A percentile compares a stretch with the other conserved stretches of the same genome.
Conservation (phyloP, 2,888 invertebrate genomes). For the Ectropis crepuscularia region DNA sequence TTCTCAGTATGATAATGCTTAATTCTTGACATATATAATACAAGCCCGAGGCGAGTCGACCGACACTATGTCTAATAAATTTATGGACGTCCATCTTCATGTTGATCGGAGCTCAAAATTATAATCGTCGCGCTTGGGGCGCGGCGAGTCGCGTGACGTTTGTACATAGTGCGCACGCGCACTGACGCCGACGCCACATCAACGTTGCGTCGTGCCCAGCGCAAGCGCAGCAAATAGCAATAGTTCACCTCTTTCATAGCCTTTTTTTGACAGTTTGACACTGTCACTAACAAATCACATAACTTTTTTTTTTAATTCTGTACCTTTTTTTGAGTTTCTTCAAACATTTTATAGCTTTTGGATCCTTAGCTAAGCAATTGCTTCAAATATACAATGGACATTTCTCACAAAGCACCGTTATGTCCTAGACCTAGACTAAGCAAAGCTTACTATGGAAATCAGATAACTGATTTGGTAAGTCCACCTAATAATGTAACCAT, state of each 20-base stretch:
- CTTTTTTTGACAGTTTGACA: slow-evolving; percentile 21
- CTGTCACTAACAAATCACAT: slow-evolving; percentile 2
- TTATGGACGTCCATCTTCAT: slow-evolving; percentile 83
- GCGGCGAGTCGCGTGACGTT: slow-evolving; percentile 64
- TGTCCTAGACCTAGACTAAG: no score
- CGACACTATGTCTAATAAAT: slow-evolving; percentile 85
- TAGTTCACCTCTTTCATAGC: neutral
- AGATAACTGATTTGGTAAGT: no score
- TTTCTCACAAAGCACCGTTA: no score
- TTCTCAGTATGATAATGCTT: slow-evolving; percentile 79
- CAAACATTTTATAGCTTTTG: no score
- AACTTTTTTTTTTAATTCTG: neutral
- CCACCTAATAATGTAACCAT: no score
- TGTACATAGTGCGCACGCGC: slow-evolving; percentile 42
- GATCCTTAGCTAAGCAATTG: no score
- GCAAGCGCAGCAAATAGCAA: neutral
- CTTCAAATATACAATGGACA: no score
- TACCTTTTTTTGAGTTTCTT: no score
- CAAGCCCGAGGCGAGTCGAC: slow-evolving; percentile 74
- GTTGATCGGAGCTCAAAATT: slow-evolving; percentile 83
- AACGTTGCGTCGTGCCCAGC: neutral
- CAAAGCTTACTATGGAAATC: no score
- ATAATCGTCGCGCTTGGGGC: slow-evolving; percentile 81
- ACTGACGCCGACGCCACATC: slow-evolving; percentile 22
- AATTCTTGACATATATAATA: slow-evolving; percentile 84